A percentile compares a stretch with the other conserved stretches of the same genome.
Conservation (phyloP, 2,113 vertebrate species). For the Forbesichthys papilliferus region DNA sequence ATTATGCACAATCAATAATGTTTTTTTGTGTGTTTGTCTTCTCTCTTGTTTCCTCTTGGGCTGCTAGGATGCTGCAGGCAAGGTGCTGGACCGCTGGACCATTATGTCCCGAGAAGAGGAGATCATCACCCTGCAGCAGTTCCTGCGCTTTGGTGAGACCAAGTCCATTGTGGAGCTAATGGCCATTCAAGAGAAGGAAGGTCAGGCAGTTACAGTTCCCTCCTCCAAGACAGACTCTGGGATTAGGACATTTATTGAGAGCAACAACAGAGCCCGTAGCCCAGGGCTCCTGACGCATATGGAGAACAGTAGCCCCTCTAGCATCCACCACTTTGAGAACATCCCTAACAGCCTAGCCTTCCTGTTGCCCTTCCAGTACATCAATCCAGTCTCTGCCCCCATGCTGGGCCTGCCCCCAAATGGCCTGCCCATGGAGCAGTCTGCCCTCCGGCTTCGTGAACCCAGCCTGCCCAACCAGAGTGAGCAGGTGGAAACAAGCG, state of each 20-base stretch:
- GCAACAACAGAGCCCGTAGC: slow-evolving; percentile 97
- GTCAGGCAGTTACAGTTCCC: slow-evolving; percentile 95
- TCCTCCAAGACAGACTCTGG: slow-evolving; percentile 98
- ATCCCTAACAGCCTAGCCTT: slow-evolving; percentile 98
- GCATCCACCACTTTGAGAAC: slow-evolving; percentile 99
- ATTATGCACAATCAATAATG: slow-evolving; percentile 91
- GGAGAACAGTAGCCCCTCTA: slow-evolving; percentile 96
- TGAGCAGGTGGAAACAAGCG: slow-evolving; percentile 94
- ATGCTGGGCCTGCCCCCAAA: slow-evolving; percentile 95
- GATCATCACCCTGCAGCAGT: slow-evolving; percentile 99
- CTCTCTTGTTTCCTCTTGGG: slow-evolving; percentile 81
- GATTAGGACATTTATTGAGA: slow-evolving; percentile 99
- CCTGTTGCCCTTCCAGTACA: slow-evolving; percentile 97
- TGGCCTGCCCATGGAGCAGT: slow-evolving; percentile 90
- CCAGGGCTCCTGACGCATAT: slow-evolving; percentile 93
- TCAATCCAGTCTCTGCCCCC: slow-evolving; percentile 96
- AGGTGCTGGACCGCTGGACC: slow-evolving; percentile 99
- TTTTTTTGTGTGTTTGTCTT: slow-evolving; percentile 85
- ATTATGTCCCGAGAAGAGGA: slow-evolving; percentile 99
- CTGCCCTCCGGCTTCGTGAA: slow-evolving; percentile 88
- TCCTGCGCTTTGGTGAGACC: slow-evolving; percentile 98
- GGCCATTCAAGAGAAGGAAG: slow-evolving; percentile 99
- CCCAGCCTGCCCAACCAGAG: slow-evolving; percentile 89
- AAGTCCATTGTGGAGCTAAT: slow-evolving; percentile 99
- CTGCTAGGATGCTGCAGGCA: slow-evolving; percentile 97